Conservation (phyloP, 2,113 vertebrate genomes). For the Nannobrachium achirus region DNA sequence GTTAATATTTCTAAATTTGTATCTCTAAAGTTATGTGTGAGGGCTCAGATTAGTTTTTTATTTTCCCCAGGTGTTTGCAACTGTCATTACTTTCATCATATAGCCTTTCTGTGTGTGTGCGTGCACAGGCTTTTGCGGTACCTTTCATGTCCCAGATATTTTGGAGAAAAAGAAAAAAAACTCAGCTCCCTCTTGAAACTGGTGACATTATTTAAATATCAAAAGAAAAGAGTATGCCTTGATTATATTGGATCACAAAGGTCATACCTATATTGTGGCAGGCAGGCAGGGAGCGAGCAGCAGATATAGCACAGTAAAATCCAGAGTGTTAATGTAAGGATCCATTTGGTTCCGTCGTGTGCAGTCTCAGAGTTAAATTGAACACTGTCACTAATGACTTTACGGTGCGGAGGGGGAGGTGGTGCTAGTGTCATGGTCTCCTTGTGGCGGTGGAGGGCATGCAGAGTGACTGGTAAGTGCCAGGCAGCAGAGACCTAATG, state of each 20-base stretch:
- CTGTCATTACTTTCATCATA: too few species aligned
- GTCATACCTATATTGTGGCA: conserved; percentile 16
- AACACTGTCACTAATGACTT: too few species aligned
- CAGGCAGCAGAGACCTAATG: conserved; percentile 63
- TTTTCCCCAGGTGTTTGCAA: conserved; percentile 5
- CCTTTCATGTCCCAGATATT: conserved; percentile 33
- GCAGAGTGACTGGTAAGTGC: conserved; percentile 25
- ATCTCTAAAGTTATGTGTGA: conserved; percentile 9
- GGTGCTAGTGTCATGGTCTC: conserved; percentile 32
- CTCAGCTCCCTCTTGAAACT: conserved; percentile 10
- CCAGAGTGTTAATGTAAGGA: too few species aligned
- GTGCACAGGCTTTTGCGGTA: conserved; percentile 21
- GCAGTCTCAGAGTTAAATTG: too few species aligned
- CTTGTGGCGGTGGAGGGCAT: conserved; percentile 42
- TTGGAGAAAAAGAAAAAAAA: conserved; percentile 15
- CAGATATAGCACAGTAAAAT: too few species aligned
- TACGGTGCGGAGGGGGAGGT: not conserved
- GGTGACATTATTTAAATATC: conserved; percentile 31
- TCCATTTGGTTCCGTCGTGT: too few species aligned
- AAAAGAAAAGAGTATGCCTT: conserved; percentile 18
- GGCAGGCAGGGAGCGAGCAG: conserved; percentile 24
- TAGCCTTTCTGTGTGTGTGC: not conserved
- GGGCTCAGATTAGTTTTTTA: not conserved
- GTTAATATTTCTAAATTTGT: conserved; percentile 5
- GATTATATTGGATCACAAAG: not conserved